Base-by-base conservation (phyloP, 2,797 vertebrate genomes). In the Benthosema pterotum region DNA sequence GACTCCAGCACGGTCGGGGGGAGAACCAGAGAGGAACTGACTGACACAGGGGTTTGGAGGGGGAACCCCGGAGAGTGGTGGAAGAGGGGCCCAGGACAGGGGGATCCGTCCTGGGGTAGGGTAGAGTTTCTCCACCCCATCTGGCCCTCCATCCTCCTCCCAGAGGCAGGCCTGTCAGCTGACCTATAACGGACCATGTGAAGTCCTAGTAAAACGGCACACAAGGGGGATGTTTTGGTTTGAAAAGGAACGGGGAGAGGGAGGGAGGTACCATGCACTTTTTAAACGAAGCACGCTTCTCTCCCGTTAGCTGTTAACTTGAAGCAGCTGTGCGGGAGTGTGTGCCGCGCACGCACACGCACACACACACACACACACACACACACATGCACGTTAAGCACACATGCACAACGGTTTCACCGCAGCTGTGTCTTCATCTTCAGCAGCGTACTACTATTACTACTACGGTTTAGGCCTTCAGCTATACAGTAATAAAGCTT, bases 161-260 rank as follows among this genome's bases (percentile, higher is more conserved):
- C 32, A 7, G 6, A 8, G 19, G 19, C 86, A 89, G 83, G 71
- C 73, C 72, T 48, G 81, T 85, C 88, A 87, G 83, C 71, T 90
- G 87, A 88, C 83, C 84, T 84, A n/a, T n/a, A 89, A 87, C 84
- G 83, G 82, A 42, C 74, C 74, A 75, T 85, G 82, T 76, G 83
- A 88, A 84, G 78, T 38, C 11, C 7, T 83, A 83, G n/a, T n/a
- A n/a, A n/a, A n/a, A 82, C 74, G 55, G 82, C 56, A 48, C 74
- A 67, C 59, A 55, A 58, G 78, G 73, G n/a, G 78, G 86, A 88
- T 91, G 88, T 91, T 91, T 90, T 90, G 84, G 83, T 91, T 91
- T 88, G 78, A 91, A 91, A 75, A 68, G 65, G n/a, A n/a, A 48
- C 3, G 59, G 63, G 65, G 54, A 72, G 58, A 5, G 60, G 77